These are phyloP conservation scores for Phlogophora meticulosa DNA, from an alignment of 2,888 invertebrate genomes.

Conservation along the genomic window DNA sequence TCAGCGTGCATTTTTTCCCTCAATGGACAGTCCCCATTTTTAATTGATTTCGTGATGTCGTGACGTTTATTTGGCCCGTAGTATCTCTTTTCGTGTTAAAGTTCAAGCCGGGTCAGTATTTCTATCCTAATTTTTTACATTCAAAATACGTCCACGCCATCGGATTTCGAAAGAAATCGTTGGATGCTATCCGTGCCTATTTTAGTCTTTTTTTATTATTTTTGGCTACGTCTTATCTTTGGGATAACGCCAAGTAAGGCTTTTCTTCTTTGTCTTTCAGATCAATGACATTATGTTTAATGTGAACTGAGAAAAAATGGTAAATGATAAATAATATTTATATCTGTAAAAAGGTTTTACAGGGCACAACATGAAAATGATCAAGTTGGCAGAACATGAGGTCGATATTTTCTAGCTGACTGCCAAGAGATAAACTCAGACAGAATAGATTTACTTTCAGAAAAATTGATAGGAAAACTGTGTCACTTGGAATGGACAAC, in stretches of 20 bases:
- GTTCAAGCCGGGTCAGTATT: background rate
- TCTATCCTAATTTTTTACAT: background rate
- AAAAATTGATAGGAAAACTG: too few species aligned
- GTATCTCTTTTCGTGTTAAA: slow-evolving; percentile 5
- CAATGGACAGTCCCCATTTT: slow-evolving; percentile 21
- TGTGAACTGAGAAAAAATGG: too few species aligned
- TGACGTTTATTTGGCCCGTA: slow-evolving; percentile 26
- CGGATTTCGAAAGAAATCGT: background rate
- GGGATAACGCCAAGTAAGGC: slow-evolving; percentile 32
- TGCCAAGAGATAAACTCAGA: too few species aligned
- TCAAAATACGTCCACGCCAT: background rate
- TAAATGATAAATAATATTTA: too few species aligned
- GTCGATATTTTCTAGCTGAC: too few species aligned
- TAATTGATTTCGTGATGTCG: slow-evolving; percentile 31
- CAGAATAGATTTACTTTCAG: too few species aligned
- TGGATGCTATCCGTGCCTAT: background rate
- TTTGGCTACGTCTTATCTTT: slow-evolving; percentile 22
- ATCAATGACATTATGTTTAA: slow-evolving; percentile 5
- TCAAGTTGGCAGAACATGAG: too few species aligned
- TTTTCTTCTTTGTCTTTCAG: slow-evolving; percentile 25
- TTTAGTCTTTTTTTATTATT: background rate
- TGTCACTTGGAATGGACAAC: too few species aligned
- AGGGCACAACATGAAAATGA: too few species aligned
- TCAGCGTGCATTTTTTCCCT: slow-evolving; percentile 10
- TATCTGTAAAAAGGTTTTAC: too few species aligned